These are phyloP conservation scores for Mantis religiosa DNA, from an alignment of 2,888 invertebrate genomes.

Conservation along the genomic window DNA sequence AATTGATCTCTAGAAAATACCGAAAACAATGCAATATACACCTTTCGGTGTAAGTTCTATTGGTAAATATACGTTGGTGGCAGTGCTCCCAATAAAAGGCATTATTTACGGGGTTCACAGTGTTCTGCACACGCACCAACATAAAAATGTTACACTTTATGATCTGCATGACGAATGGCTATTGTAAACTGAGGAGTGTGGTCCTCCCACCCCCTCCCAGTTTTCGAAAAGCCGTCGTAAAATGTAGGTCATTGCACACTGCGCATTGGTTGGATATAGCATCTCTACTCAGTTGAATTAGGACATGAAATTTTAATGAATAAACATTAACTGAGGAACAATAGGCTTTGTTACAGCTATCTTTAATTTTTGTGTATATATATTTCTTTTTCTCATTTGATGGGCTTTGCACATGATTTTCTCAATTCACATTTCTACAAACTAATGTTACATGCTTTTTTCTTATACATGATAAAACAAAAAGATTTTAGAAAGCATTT, in stretches of 20 bases:
- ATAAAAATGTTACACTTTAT: not conserved
- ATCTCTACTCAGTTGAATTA: too few species aligned
- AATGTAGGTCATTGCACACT: not conserved
- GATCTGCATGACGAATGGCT: not conserved
- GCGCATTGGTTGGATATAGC: not conserved
- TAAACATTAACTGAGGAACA: too few species aligned
- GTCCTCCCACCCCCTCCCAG: too few species aligned
- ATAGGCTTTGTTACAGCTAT: too few species aligned
- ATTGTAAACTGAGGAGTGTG: not conserved
- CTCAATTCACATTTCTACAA: too few species aligned
- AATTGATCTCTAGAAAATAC: not conserved
- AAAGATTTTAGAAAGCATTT: too few species aligned
- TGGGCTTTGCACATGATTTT: too few species aligned
- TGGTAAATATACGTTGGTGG: not conserved
- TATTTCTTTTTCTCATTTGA: too few species aligned
- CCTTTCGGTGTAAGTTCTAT: not conserved
- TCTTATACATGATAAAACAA: too few species aligned
- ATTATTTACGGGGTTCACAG: not conserved
- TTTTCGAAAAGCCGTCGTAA: not conserved
- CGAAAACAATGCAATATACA: not conserved
- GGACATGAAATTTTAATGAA: too few species aligned
- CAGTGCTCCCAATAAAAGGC: not conserved
- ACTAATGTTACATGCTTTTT: too few species aligned
- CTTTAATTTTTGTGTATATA: too few species aligned
- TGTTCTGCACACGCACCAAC: not conserved